Percentiles rank a stretch among this genome's conserved stretches.
Conservation (phyloP, 2,888 invertebrate species). For the Mechanitis mazaeus region DNA sequence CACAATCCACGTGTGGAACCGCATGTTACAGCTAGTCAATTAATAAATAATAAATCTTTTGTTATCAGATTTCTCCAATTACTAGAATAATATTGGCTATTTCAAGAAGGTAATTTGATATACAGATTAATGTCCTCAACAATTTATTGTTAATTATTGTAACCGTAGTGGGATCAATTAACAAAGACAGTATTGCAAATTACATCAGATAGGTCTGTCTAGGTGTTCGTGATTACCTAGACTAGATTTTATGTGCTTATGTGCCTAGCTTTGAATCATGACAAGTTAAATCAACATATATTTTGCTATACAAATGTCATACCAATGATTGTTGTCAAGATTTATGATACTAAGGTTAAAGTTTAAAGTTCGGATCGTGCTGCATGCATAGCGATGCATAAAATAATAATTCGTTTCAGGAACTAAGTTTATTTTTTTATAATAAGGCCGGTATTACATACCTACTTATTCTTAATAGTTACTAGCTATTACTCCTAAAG, state of each 20-base stretch:
- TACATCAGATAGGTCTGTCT: constrained; percentile 56
- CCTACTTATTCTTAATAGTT: too few relatives aligned
- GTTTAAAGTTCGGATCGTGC: constrained; percentile 36
- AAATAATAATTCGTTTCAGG: constrained; percentile 27
- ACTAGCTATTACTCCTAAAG: too few relatives aligned
- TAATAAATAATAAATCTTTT: too few relatives aligned
- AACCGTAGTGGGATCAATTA: constrained; percentile 70
- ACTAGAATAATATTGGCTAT: constrained; percentile 36
- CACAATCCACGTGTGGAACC: too few relatives aligned
- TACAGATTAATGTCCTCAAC: constrained; percentile 68
- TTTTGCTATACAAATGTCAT: constrained; percentile 24
- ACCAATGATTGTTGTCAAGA: constrained; percentile 19
- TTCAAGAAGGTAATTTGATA: constrained; percentile 61
- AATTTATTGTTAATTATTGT: constrained; percentile 74
- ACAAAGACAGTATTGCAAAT: constrained; percentile 70
- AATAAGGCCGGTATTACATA: too few relatives aligned
- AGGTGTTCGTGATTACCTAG: constrained; percentile 50
- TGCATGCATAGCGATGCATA: constrained; percentile 21
- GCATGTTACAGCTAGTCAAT: too few relatives aligned
- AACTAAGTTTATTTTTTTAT: background rate
- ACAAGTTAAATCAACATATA: background rate
- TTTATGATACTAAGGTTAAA: constrained; percentile 31
- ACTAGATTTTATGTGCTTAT: constrained; percentile 24
- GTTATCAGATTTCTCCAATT: too few relatives aligned
- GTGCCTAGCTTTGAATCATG: too few relatives aligned